Percentiles rank a stretch among this genome's conserved stretches.
Conservation (phyloP, 2,113 vertebrate genomes). For the Bos indicus region DNA sequence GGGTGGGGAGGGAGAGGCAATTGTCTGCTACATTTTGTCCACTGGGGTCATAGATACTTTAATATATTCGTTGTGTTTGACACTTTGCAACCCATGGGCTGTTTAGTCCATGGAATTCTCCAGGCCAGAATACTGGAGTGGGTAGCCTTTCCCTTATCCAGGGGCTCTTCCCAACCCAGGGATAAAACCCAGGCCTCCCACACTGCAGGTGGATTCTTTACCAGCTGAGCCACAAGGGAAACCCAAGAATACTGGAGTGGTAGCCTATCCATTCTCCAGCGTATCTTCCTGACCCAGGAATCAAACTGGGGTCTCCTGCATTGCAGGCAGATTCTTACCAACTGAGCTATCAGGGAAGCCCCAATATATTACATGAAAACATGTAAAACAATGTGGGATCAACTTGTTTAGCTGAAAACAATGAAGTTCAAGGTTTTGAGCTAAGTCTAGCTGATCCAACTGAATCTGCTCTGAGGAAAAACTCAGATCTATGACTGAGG, state of each 20-base stretch:
- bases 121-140: background rate
- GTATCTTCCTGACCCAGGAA: background rate
- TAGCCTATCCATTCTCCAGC: background rate
- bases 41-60: background rate
- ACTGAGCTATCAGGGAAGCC: background rate
- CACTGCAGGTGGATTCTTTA: background rate
- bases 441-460: background rate
- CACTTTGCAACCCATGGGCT: background rate
- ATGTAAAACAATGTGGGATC: background rate
- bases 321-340: background rate
- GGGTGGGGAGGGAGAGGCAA: background rate
- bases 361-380: slow-evolving; percentile 20
- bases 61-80: background rate
- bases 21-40: background rate
- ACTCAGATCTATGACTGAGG: background rate
- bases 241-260: background rate
- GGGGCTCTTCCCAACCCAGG: background rate
- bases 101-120: background rate
- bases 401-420: slow-evolving; percentile 28
- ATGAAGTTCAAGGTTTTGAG: slow-evolving; percentile 21
- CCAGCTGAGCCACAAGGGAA: background rate
- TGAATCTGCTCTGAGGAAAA: slow-evolving; percentile 18
- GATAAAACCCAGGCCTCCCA: background rate
- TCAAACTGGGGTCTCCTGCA: background rate
- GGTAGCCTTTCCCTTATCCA: background rate